phyloP scores from a whole-genome alignment of 2,797 vertebrate species.

The Poeciliopsis gracilis region DNA sequence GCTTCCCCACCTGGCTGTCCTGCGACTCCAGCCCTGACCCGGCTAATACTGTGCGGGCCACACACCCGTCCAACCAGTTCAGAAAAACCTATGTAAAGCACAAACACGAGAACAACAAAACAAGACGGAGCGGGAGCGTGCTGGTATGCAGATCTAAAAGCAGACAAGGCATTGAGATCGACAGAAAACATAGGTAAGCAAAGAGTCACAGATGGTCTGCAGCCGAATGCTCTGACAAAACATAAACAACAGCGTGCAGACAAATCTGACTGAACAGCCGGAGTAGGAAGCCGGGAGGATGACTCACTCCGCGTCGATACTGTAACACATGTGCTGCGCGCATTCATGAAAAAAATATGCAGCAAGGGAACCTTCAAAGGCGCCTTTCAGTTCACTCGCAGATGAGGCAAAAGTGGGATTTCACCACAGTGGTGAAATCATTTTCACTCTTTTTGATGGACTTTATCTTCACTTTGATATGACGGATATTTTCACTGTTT shows the following conservation, averaged over 20 bases:
- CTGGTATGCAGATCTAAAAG: constrained; percentile 12
- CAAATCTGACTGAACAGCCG: constrained; percentile 30
- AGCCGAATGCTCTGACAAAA: constrained; percentile 30
- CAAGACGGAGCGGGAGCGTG: constrained; percentile 8
- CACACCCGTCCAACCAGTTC: constrained; percentile 20
- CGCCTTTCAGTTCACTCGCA: constrained; percentile 11
- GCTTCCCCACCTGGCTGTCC: constrained; percentile 8
- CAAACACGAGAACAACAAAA: constrained; percentile 10
- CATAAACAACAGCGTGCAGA: constrained; percentile 32
- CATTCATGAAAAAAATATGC: constrained; percentile 32
- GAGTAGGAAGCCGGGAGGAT: constrained; percentile 34
- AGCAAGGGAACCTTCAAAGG: constrained; percentile 31
- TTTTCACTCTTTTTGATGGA: constrained; percentile 4
- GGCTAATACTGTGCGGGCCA: neutral
- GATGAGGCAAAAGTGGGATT: constrained; percentile 6
- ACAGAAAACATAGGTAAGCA: constrained; percentile 33
- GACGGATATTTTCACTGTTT: neutral
- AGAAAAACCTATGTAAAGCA: constrained; percentile 25
- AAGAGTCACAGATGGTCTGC: constrained; percentile 43
- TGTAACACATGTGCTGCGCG: constrained; percentile 13
- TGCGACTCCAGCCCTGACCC: constrained; percentile 20
- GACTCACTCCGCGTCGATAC: constrained; percentile 48
- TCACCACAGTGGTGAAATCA: neutral
- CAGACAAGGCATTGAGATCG: constrained; percentile 1
- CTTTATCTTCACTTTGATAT: constrained; percentile 8